Percentiles rank a stretch among this genome's conserved stretches.
Conservation (phyloP, 2,113 vertebrate species). For the Gallinago paraguaiae region DNA sequence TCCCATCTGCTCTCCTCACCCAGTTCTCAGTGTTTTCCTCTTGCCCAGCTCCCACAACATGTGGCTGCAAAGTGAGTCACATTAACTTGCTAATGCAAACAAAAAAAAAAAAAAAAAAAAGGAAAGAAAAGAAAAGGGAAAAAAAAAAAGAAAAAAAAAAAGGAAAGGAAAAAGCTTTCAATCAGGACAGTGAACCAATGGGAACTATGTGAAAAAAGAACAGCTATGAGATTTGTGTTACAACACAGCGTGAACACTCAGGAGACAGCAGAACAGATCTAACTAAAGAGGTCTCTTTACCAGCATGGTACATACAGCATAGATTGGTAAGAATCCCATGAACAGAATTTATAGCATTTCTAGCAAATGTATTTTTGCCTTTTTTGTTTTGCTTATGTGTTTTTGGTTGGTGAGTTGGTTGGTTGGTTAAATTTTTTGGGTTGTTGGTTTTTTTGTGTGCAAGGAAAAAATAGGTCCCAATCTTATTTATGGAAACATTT, state of each 20-base stretch:
- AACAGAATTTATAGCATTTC: background rate
- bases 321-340: background rate
- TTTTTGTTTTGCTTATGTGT: no score
- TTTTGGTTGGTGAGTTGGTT: no score
- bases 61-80: background rate
- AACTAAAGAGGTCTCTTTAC: background rate
- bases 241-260: background rate
- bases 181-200: background rate
- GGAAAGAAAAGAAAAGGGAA: background rate
- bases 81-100: background rate
- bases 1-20: background rate
- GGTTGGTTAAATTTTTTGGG: no score
- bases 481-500: background rate
- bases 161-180: background rate
- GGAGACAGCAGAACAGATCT: background rate
- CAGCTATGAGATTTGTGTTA: background rate
- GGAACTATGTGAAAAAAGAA: background rate
- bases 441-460: rapidly evolving
- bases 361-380: background rate
- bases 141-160: no score
- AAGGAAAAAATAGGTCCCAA: background rate
- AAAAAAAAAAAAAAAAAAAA: no score
- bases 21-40: background rate
- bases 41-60: background rate
- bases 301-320: background rate